Conservation (phyloP, 2,797 vertebrate species). For the Alauda arvensis region DNA sequence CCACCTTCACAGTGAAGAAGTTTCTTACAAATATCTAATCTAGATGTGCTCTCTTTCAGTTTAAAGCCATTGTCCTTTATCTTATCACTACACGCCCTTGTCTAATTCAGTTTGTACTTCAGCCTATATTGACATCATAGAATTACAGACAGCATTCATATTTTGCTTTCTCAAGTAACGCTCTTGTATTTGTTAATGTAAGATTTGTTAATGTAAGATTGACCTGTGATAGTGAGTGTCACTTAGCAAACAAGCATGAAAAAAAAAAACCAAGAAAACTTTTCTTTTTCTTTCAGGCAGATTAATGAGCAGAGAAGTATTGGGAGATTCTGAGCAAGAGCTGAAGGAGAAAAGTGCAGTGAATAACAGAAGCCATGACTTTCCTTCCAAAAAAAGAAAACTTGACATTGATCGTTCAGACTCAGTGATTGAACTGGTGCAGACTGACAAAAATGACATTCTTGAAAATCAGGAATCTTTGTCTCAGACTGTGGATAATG, state of each 20-base stretch:
- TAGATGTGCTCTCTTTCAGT: neutral
- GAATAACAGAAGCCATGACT: neutral
- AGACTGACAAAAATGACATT: neutral
- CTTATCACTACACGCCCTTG: neutral
- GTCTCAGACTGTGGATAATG: neutral
- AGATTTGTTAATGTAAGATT: neutral
- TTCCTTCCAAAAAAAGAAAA: conserved; percentile 64
- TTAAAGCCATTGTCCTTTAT: neutral
- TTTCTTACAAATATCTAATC: neutral
- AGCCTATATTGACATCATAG: neutral
- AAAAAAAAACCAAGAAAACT: neutral
- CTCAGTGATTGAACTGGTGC: conserved; percentile 49
- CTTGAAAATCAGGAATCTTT: conserved; percentile 1
- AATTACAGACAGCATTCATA: neutral
- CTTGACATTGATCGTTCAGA: conserved; percentile 43
- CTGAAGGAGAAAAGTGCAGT: conserved; percentile 17
- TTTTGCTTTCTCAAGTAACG: neutral
- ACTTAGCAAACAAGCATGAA: neutral
- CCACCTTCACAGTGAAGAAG: neutral
- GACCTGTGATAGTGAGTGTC: neutral
- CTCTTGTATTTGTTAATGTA: neutral
- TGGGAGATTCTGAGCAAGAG: neutral
- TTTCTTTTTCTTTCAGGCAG: conserved; percentile 63
- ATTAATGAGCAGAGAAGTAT: conserved; percentile 66
- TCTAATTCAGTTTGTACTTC: neutral